These are phyloP conservation scores for Phrynocephalus forsythii DNA, from an alignment of 2,797 vertebrate species.

Conservation along the genomic window DNA sequence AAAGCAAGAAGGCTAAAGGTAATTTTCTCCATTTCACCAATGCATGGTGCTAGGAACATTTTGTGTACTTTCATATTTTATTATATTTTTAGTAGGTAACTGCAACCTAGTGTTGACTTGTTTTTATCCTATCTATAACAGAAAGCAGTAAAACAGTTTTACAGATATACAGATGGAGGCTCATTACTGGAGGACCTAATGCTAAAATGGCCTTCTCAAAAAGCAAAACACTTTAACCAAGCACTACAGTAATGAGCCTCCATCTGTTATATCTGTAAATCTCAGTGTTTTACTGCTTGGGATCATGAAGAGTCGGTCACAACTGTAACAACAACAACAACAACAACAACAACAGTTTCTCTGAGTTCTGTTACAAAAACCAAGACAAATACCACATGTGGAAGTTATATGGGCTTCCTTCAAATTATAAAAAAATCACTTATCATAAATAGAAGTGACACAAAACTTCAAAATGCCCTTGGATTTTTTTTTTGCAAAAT, in stretches of 20 bases:
- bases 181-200: neutral
- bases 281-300: no score
- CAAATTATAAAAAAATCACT: neutral
- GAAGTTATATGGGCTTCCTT: neutral
- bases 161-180: neutral
- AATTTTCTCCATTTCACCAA: constrained; percentile 16
- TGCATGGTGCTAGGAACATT: neutral
- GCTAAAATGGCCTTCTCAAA: no score
- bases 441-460: neutral
- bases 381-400: no score
- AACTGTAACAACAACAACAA: no score
- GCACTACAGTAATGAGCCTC: no score
- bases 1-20: neutral
- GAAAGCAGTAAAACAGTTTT: neutral
- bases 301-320: no score
- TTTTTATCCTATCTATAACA: neutral
- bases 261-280: no score
- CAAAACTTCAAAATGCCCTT: neutral
- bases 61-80: no score
- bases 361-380: no score
- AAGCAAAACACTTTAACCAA: no score
- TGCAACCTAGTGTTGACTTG: neutral
- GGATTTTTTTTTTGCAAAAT: no score
- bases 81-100: neutral
- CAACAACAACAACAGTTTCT: no score